These are phyloP conservation scores for Acrossocheilus wenchowensis DNA, from an alignment of 2,797 vertebrate genomes.

Conservation along the genomic window DNA sequence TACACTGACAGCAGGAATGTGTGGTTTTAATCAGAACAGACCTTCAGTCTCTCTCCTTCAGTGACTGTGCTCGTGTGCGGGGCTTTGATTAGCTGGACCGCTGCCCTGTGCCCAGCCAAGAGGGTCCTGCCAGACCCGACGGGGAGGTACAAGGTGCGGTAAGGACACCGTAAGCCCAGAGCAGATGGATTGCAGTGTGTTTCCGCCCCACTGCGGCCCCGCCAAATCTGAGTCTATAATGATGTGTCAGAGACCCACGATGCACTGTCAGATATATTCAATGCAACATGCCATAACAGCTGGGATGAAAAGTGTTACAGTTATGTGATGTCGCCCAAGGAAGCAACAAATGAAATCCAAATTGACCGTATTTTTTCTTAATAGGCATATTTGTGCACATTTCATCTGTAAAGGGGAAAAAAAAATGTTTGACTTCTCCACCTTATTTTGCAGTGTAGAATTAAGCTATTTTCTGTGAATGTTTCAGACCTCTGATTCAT, in stretches of 20 bases:
- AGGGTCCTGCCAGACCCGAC: background rate
- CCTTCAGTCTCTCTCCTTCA: slow-evolving; percentile 27
- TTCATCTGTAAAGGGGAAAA: background rate
- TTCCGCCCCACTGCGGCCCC: background rate
- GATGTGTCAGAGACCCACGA: background rate
- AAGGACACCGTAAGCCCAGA: slow-evolving; percentile 4
- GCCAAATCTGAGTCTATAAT: slow-evolving; percentile 5
- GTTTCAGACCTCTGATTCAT: background rate
- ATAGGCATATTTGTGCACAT: background rate
- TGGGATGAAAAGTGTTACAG: background rate
- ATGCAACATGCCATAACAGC: background rate
- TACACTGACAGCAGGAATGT: slow-evolving; percentile 60
- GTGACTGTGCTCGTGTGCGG: slow-evolving; percentile 24
- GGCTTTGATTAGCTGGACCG: slow-evolving; percentile 51
- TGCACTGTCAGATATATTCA: background rate
- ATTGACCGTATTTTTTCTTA: background rate
- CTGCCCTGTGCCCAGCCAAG: slow-evolving; percentile 36
- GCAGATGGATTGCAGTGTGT: slow-evolving; percentile 13
- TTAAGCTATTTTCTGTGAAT: background rate
- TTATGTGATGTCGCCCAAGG: background rate
- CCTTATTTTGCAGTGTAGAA: background rate
- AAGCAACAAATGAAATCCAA: background rate
- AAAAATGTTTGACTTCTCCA: no score
- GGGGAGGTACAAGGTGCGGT: slow-evolving; percentile 19
- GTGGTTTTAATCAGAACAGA: slow-evolving; percentile 60